A percentile compares a stretch with the other conserved stretches of the same genome.
These are phyloP conservation scores for Trichomalopsis sarcophagae DNA, from an alignment of 1,140 invertebrate species.

Conservation along the genomic window DNA sequence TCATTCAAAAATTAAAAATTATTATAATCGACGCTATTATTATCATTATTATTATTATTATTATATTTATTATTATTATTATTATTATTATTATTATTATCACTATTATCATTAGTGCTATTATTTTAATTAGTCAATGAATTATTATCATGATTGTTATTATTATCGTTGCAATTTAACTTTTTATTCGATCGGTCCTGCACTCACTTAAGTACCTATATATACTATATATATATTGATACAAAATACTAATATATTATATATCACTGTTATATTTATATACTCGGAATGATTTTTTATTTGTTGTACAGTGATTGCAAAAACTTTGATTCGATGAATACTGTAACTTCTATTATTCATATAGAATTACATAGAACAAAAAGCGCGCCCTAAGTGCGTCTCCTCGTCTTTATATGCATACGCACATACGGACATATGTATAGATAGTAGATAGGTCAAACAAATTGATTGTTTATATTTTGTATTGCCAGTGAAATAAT, in stretches of 20 bases:
- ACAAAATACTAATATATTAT: conserved; percentile 58
- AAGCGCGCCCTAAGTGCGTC: conserved; percentile 36
- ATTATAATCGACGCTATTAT: conserved; percentile 34
- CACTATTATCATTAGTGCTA: conserved; percentile 34
- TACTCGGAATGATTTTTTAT: conserved; percentile 57
- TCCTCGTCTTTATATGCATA: conserved; percentile 67
- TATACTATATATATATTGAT: conserved; percentile 45
- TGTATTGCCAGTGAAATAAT: conserved; percentile 62
- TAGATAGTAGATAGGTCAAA: conserved; percentile 74
- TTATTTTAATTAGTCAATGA: conserved; percentile 55
- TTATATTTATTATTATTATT: conserved; percentile 31
- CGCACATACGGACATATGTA: conserved; percentile 71
- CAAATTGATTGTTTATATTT: conserved; percentile 75
- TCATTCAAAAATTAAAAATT: conserved; percentile 28
- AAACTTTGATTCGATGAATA: conserved; percentile 64
- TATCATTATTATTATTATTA: background rate
- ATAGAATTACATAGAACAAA: conserved; percentile 50
- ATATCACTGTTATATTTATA: conserved; percentile 64
- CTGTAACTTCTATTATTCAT: conserved; percentile 54
- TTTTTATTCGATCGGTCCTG: conserved; percentile 42
- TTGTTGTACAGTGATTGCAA: conserved; percentile 63
- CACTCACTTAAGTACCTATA: conserved; percentile 39
- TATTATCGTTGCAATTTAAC: conserved; percentile 52
- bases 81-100: conserved; percentile 33
- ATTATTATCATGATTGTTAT: conserved; percentile 50